These are phyloP conservation scores for Vidua macroura DNA, from an alignment of 2,113 vertebrate genomes.

Conservation along the genomic window DNA sequence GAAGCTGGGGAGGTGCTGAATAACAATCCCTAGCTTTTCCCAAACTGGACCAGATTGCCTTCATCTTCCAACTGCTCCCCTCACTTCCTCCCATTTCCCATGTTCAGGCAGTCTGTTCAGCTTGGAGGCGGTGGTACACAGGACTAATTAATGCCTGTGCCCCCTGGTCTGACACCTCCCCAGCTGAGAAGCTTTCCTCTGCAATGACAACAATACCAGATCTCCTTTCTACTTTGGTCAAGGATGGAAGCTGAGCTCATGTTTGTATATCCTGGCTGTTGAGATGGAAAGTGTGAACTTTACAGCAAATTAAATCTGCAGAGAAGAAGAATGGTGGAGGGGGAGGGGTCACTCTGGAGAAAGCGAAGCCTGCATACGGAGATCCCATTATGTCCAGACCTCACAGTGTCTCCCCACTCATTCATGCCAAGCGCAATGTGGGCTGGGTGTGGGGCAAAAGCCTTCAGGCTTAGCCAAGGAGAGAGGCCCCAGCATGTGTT, in stretches of 20 bases:
- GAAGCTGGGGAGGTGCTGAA: background rate
- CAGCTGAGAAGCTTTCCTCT: background rate
- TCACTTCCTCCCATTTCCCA: fast-evolving
- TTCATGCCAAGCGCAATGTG: slow-evolving; percentile 53
- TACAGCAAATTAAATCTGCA: slow-evolving; percentile 68
- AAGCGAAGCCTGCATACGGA: slow-evolving; percentile 73
- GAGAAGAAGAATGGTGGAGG: slow-evolving; percentile 26
- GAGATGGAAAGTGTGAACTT: slow-evolving; percentile 77
- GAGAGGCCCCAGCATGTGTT: slow-evolving; percentile 52
- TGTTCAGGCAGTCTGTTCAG: background rate
- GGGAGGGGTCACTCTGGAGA: slow-evolving; percentile 23
- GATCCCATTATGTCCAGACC: slow-evolving; percentile 75
- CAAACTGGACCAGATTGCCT: background rate
- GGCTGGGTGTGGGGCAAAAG: slow-evolving; percentile 48
- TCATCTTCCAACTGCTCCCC: background rate
- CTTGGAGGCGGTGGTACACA: background rate
- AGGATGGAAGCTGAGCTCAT: slow-evolving; percentile 65
- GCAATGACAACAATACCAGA: background rate
- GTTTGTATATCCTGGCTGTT: slow-evolving; percentile 73
- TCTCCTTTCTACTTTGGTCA: slow-evolving; percentile 56
- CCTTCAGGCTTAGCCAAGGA: slow-evolving; percentile 37
- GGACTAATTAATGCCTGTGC: background rate
- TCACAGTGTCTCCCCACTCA: slow-evolving; percentile 57
- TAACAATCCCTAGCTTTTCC: background rate
- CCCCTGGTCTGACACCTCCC: background rate